Evolutionary conservation across 1,140 invertebrate genomes (phyloP), one percentile per base, ranked within the genome.

Genomic region (Phymorhynchus buccinoides): DNA sequence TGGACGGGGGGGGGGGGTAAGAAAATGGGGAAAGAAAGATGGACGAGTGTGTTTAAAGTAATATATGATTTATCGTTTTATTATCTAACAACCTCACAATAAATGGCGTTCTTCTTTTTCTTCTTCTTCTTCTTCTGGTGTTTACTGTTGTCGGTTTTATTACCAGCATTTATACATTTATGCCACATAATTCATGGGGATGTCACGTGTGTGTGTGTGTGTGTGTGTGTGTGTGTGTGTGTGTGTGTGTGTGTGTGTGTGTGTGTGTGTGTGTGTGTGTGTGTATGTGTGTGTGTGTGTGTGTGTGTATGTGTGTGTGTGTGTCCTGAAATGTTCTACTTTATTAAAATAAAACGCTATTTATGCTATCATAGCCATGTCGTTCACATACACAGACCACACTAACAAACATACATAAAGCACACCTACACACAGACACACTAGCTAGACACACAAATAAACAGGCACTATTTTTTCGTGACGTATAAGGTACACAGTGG

Each of bases 401-500:
- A 42, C 75, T 18, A 37, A 2, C 39, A 42, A 37, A 78, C 75
- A 78, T 0, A 42, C 39, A 78, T 12, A n/a, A n/a, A n/a, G n/a
- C 35, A 78, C 27, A 78, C 41, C 2, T 35, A 41, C 75, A 41
- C 39, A 42, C 39, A 75, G 16, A 41, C 39, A 18, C 39, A 37
- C 39, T 41, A 9, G 12, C 80, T 81, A 48, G 12, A 52, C 44
- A 52, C 39, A 30, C 41, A 14, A 48, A 27, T 81, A 81, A 52
- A n/a, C n/a, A 12, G 12, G 71, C 7, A 82, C 62, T 71, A 81
- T 18, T 56, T 30, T 37, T 56, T 41, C 4, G 56, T n/a, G 12
- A 30, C 39, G 27, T 39, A 52, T n/a, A 27, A 83, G 81, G 30
- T 39, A 83, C 44, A 68, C 62, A 1, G 52, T 83, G 39, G 56